phyloP scores from a whole-genome alignment of 1,140 invertebrate genomes.

The Pseudomyrmex cubaensis region DNA sequence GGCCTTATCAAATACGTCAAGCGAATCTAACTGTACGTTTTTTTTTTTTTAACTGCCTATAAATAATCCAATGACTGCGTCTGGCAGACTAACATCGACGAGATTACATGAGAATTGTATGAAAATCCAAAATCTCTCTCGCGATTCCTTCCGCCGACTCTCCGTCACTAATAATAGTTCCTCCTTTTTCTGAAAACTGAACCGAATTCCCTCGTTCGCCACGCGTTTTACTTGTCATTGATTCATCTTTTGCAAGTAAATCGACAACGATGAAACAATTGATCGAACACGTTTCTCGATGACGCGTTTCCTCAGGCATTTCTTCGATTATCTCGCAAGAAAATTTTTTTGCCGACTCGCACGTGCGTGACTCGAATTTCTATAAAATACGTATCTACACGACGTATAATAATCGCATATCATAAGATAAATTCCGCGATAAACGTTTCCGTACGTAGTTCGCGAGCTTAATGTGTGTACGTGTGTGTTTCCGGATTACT shows the following conservation, averaged over 20 bases:
- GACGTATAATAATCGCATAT: conserved; percentile 41
- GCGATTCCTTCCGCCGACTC: neutral
- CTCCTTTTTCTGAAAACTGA: neutral
- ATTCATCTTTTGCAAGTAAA: neutral
- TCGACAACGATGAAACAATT: neutral
- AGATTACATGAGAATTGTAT: conserved; percentile 8
- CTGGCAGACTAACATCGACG: conserved; percentile 49
- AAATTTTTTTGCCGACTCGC: neutral
- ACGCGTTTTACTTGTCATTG: neutral
- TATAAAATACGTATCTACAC: conserved; percentile 36
- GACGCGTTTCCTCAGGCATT: conserved; percentile 7
- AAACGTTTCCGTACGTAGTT: neutral
- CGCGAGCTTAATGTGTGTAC: conserved; percentile 10
- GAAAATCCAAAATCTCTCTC: conserved; percentile 26
- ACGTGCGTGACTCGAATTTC: neutral
- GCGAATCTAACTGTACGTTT: conserved; percentile 59
- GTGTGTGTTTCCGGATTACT: conserved; percentile 1
- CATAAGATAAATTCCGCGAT: conserved; percentile 4
- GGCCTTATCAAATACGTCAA: conserved; percentile 61
- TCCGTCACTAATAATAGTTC: conserved; percentile 1
- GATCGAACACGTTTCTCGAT: conserved; percentile 1
- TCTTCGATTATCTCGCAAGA: conserved; percentile 21
- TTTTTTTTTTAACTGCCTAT: conserved; percentile 20
- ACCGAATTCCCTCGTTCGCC: neutral
- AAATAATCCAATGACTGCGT: conserved; percentile 33